phyloP scores from a whole-genome alignment of 2,888 invertebrate species.

The Zaprionus bogoriensis region DNA sequence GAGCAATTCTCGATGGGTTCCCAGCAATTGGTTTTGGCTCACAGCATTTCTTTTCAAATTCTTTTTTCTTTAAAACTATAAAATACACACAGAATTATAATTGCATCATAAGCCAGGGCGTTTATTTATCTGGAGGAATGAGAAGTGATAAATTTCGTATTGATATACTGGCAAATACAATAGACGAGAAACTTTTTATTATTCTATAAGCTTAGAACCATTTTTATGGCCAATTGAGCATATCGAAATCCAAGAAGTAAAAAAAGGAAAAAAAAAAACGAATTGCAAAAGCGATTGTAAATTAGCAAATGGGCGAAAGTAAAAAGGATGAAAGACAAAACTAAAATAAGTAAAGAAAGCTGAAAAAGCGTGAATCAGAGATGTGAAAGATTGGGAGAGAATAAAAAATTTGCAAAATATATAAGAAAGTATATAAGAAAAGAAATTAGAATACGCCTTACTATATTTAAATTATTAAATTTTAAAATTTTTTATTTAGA shows the following conservation, averaged over 20 bases:
- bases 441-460: not conserved
- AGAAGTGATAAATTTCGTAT: not conserved
- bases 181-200: not conserved
- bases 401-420: not conserved
- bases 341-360: not conserved
- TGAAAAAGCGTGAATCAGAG: not conserved
- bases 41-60: too few species aligned
- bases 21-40: slow-evolving; percentile 12
- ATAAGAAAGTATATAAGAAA: too few species aligned
- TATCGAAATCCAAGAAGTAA: too few species aligned
- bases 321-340: not conserved
- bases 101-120: not conserved
- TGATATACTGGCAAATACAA: not conserved
- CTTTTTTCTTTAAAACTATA: slow-evolving; percentile 16
- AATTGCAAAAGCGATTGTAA: not conserved
- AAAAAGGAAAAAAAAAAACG: not conserved
- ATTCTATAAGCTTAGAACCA: not conserved
- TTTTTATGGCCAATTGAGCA: not conserved
- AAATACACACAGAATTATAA: slow-evolving; percentile 7
- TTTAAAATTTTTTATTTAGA: not conserved
- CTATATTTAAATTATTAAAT: not conserved
- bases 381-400: not conserved
- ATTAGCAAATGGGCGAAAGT: not conserved
- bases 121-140: not conserved
- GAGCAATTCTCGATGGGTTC: not conserved